phyloP scores from a whole-genome alignment of 2,888 invertebrate species.

The Lasioglossum pauxillum region DNA sequence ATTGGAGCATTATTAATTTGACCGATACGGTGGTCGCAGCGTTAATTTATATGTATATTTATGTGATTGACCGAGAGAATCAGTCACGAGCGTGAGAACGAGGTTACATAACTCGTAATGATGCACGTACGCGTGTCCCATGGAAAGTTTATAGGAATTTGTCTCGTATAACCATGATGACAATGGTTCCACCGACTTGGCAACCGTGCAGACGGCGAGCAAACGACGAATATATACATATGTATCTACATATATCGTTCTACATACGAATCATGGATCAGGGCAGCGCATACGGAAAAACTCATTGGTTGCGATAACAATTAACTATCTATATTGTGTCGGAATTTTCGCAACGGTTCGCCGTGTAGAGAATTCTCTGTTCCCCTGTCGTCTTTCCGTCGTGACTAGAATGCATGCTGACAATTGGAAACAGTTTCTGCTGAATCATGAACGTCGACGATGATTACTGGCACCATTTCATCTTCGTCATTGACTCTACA shows the following conservation, averaged over 20 bases:
- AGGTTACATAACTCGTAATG: conserved; percentile 44
- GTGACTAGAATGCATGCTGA: neutral
- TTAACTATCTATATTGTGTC: neutral
- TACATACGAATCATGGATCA: neutral
- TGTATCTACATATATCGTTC: neutral
- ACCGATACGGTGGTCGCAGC: neutral
- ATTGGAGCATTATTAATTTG: neutral
- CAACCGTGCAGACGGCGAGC: conserved; percentile 3
- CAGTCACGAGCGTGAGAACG: neutral
- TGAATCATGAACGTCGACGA: conserved; percentile 25
- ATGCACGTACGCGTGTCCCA: neutral
- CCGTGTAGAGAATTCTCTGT: neutral
- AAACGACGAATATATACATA: neutral
- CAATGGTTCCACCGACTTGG: neutral
- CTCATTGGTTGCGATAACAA: conserved; percentile 20
- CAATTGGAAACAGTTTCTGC: neutral
- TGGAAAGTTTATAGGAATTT: conserved; percentile 11
- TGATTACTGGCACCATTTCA: conserved; percentile 16
- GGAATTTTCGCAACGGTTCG: neutral
- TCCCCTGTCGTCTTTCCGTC: neutral
- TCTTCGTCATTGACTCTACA: neutral
- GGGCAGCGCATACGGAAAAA: conserved; percentile 1
- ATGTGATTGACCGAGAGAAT: neutral
- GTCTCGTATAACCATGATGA: conserved; percentile 34
- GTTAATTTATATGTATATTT: neutral